Percentiles rank a stretch among this genome's conserved stretches.
These are phyloP conservation scores for Frankliniella intonsa DNA, from an alignment of 2,888 invertebrate species.

Conservation along the genomic window DNA sequence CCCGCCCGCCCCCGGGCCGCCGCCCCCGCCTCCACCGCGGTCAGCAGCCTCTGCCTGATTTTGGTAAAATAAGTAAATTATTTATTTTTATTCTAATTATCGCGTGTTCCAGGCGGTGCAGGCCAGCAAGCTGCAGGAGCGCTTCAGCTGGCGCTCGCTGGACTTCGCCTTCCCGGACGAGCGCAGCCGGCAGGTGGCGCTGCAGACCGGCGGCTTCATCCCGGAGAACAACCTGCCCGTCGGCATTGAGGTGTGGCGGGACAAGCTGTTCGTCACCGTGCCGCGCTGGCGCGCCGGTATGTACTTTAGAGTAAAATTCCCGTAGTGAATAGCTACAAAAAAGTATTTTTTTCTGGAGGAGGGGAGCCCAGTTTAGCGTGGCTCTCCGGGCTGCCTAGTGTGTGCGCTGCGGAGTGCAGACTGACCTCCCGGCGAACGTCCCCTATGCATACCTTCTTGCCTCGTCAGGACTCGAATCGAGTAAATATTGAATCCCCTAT, in stretches of 20 bases:
- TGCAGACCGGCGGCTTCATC: conserved; percentile 60
- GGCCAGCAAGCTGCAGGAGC: conserved; percentile 54
- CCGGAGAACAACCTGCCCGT: conserved; percentile 77
- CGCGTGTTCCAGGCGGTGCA: conserved; percentile 19
- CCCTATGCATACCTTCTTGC: no score
- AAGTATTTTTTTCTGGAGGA: no score
- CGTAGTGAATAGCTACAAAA: no score
- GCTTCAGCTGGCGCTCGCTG: conserved; percentile 68
- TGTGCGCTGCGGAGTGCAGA: no score
- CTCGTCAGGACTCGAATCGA: no score
- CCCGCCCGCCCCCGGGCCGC: neutral
- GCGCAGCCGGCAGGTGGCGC: conserved; percentile 57
- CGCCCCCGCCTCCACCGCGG: neutral
- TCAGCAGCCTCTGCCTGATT: neutral
- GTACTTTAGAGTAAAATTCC: conserved; percentile 38
- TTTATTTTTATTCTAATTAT: no score
- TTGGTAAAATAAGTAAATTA: no score
- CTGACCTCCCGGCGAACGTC: no score
- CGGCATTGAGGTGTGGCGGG: conserved; percentile 73
- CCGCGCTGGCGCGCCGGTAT: conserved; percentile 76
- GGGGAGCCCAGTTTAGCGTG: no score
- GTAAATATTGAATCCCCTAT: no score
- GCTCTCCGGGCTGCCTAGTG: no score
- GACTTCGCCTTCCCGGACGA: conserved; percentile 71
- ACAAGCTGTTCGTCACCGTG: conserved; percentile 76